Conservation (phyloP, 2,113 vertebrate genomes). For the Fregetta grallaria region DNA sequence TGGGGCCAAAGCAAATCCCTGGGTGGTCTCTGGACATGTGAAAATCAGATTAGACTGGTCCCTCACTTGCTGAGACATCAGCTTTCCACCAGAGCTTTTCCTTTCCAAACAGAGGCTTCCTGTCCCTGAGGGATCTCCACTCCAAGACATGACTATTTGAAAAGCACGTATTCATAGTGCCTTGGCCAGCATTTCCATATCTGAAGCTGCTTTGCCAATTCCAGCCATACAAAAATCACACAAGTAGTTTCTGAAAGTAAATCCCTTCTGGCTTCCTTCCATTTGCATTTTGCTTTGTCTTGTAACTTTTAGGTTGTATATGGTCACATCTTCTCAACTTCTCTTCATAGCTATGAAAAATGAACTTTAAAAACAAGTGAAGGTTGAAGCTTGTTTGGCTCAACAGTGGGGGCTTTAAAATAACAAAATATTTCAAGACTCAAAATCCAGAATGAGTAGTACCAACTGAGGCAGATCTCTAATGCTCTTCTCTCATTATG, state of each 20-base stretch:
- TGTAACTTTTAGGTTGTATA: not conserved
- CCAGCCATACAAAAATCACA: not conserved
- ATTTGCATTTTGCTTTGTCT: not conserved
- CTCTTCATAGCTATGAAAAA: not conserved
- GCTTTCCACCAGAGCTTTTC: not conserved
- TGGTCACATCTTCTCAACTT: not conserved
- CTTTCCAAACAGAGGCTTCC: not conserved
- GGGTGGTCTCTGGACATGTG: not conserved
- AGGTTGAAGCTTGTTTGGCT: not conserved
- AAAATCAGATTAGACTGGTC: not conserved
- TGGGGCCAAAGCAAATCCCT: not conserved
- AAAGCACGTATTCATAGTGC: not conserved
- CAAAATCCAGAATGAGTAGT: not conserved
- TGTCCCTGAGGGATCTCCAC: not conserved
- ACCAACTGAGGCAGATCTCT: not conserved
- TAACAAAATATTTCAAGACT: not conserved
- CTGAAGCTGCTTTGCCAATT: not conserved
- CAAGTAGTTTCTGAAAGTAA: not conserved
- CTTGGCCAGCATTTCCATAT: not conserved
- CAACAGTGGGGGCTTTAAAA: not conserved
- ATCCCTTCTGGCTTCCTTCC: not conserved
- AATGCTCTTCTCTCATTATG: not conserved
- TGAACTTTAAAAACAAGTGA: not conserved
- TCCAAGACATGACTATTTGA: not conserved
- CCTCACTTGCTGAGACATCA: not conserved